Evolutionary conservation across 2,113 vertebrate genomes (phyloP).

Genomic region (Neogale vison): DNA sequence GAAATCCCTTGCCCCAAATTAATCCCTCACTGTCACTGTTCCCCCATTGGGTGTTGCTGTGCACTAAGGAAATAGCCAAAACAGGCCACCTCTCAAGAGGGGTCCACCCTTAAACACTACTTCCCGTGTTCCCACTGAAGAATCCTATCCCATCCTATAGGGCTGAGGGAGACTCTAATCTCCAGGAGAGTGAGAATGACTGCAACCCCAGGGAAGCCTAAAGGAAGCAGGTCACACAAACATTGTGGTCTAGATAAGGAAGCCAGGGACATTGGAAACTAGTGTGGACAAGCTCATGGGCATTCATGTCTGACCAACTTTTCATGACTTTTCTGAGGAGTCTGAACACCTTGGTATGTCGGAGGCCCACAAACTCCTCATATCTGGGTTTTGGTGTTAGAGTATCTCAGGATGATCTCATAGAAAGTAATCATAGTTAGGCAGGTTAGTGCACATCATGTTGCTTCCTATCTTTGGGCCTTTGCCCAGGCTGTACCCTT

Average conservation of each 20-base stretch:
- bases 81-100: not conserved
- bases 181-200: not conserved
- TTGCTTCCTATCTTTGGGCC: not conserved
- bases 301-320: not conserved
- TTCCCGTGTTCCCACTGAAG: not conserved
- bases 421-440: not conserved
- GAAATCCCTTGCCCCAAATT: not conserved
- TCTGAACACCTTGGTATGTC: not conserved
- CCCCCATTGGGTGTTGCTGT: not conserved
- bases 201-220: not conserved
- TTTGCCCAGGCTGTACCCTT: not conserved
- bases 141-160: not conserved
- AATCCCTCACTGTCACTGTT: not conserved
- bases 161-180: not conserved
- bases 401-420: not conserved
- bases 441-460: not conserved
- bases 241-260: conserved; percentile 12
- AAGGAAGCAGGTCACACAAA: conserved; percentile 8
- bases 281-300: not conserved
- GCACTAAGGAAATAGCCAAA: not conserved
- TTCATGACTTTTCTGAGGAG: conserved; percentile 24
- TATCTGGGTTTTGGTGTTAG: not conserved
- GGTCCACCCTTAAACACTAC: not conserved
- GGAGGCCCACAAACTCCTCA: not conserved
- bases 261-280: not conserved